Evolutionary conservation across 2,113 vertebrate genomes (phyloP), one percentile per base, ranked within the genome.

Genomic region (Myodes glareolus): DNA sequence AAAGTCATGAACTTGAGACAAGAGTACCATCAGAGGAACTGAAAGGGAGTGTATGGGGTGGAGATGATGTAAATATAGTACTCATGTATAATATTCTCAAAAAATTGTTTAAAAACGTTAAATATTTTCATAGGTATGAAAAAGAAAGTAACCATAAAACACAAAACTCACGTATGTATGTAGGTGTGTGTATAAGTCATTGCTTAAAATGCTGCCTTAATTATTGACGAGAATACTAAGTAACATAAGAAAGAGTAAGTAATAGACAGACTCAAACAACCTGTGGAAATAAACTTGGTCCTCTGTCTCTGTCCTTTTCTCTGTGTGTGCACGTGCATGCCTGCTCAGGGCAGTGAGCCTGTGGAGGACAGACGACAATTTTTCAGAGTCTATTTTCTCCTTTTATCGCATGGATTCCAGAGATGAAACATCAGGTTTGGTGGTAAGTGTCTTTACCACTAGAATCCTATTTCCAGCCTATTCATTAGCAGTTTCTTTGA

Each of bases 81-180:
- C 0, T 23, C 50, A 55, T 6, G 19, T n/a, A 36, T 33, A 19
- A 78, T 16, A 19, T 78, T 78, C 77, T 36, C 50, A 23, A 55
- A 80, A 72, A 72, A 80, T 12, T 21, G 9, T 55, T 81, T 25
- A 58, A 81, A 81, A 52, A 1, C n/a, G 21, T 81, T 23, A 81
- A 55, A n/a, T 19, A 58, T 13, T 81, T 80, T 58, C 10, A 81
- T 55, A 25, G 50, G 19, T 7, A 58, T n/a, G 1, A 58, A 81
- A 52, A 94, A 91, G 97, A 97, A 97, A 96, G 58, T 65, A 72
- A 80, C 10, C 52, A 90, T 31, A 87, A 96, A 97, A 89, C 5
- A 92, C 14, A 88, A 94, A 36, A 70, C 58, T 45, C 77, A 90
- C 88, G 63, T 39, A 65, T 11, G 7, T 23, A 3, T 39, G 7